Conservation (phyloP, 2,797 vertebrate genomes). For the Sciurus carolinensis region DNA sequence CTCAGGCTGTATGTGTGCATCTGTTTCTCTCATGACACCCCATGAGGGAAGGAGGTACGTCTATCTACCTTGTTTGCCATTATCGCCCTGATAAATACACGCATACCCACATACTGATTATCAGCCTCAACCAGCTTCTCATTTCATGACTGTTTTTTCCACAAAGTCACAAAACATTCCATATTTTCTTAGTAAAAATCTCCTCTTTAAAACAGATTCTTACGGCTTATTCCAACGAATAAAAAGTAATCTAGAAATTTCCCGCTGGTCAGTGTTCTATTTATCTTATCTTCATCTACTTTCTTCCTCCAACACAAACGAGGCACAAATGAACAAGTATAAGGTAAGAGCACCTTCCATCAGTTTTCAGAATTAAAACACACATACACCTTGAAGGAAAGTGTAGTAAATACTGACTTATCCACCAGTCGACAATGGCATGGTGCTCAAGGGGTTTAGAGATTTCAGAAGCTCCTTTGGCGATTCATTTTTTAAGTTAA, state of each 20-base stretch:
- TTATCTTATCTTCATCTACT: background rate
- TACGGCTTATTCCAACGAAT: background rate
- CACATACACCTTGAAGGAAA: background rate
- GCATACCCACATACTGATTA: background rate
- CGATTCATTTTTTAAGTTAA: background rate
- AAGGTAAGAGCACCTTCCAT: background rate
- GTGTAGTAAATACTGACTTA: background rate
- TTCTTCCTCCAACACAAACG: background rate
- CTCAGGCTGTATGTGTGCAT: background rate
- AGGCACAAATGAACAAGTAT: background rate
- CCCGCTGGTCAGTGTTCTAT: background rate
- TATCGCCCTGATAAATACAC: background rate
- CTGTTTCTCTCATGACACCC: background rate
- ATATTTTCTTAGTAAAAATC: background rate
- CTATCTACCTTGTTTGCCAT: background rate
- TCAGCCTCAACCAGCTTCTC: background rate
- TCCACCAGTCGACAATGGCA: background rate
- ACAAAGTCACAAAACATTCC: background rate
- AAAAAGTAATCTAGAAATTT: background rate
- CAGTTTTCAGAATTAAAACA: background rate
- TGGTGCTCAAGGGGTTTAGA: background rate
- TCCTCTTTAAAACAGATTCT: background rate
- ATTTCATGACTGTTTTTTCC: background rate
- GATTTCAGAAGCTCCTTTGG: slow-evolving; percentile 12
- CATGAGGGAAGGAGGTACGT: background rate